A percentile compares a stretch with the other conserved stretches of the same genome.
These are phyloP conservation scores for Podiceps cristatus DNA, from an alignment of 2,113 vertebrate genomes.

Conservation along the genomic window DNA sequence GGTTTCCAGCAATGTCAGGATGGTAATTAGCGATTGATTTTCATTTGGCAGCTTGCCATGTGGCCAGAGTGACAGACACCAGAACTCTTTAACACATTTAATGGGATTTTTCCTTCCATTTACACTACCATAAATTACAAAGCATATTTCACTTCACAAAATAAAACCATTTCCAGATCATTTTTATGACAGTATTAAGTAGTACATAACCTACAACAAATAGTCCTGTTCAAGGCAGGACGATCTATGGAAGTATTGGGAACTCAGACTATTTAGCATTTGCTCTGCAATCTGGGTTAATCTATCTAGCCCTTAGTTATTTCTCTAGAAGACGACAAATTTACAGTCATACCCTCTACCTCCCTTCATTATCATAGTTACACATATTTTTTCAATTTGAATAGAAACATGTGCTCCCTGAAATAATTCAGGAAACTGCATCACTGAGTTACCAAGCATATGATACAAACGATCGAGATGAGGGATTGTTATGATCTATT, in stretches of 20 bases:
- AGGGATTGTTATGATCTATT: conserved; percentile 26
- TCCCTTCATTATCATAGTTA: conserved; percentile 55
- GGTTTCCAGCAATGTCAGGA: conserved; percentile 12
- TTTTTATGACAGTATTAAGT: conserved; percentile 79
- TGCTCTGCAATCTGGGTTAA: conserved; percentile 18
- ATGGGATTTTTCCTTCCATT: conserved; percentile 79
- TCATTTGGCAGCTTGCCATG: conserved; percentile 6
- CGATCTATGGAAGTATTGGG: conserved; percentile 16
- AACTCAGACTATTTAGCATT: conserved; percentile 41
- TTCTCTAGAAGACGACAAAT: conserved; percentile 13
- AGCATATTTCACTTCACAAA: conserved; percentile 86
- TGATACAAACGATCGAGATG: conserved; percentile 47
- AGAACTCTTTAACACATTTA: conserved; percentile 79
- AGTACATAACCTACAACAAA: conserved; percentile 78
- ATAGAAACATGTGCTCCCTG: conserved; percentile 68
- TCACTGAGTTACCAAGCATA: conserved; percentile 26
- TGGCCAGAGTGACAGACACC: conserved; percentile 62
- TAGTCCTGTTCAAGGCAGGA: conserved; percentile 67
- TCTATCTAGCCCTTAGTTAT: conserved; percentile 54
- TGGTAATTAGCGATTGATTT: conserved; percentile 3
- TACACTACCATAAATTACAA: conserved; percentile 85
- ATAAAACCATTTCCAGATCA: conserved; percentile 85
- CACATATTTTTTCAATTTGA: conserved; percentile 51
- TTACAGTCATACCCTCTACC: conserved; percentile 37
- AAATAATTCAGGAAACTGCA: conserved; percentile 68